Conservation (phyloP, 23 tunicate genomes). For the Ciona savignyi region DNA sequence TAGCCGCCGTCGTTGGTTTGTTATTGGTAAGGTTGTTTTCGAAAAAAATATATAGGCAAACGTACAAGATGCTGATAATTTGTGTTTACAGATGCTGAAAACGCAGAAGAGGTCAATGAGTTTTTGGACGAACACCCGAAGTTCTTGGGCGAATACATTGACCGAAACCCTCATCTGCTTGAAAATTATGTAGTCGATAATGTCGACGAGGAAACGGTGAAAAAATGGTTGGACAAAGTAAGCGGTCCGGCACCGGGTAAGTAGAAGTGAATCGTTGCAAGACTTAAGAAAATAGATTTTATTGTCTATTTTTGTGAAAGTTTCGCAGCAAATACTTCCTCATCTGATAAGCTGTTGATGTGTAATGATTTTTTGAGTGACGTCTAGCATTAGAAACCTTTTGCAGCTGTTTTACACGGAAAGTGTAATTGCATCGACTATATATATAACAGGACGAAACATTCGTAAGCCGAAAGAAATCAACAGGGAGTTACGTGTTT, state of each 20-base stretch:
- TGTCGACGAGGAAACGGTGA: constrained; percentile 55
- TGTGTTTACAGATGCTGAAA: constrained; percentile 6
- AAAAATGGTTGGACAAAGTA: constrained; percentile 48
- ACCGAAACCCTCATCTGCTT: constrained; percentile 52
- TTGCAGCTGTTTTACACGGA: too few species aligned
- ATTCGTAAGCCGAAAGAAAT: too few species aligned
- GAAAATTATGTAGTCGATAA: constrained; percentile 50
- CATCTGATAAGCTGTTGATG: too few species aligned
- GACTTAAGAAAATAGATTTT: neutral
- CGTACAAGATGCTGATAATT: neutral
- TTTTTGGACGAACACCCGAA: constrained; percentile 44
- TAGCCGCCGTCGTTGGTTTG: neutral
- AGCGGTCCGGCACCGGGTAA: constrained; percentile 33
- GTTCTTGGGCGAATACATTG: constrained; percentile 52
- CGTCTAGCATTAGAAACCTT: too few species aligned
- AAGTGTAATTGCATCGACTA: too few species aligned
- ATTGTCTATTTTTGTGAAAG: neutral
- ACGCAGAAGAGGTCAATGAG: constrained; percentile 35
- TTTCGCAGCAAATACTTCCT: too few species aligned
- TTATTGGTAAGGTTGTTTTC: neutral
- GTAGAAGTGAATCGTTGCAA: too few species aligned
- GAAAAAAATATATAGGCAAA: neutral
- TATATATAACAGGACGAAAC: too few species aligned
- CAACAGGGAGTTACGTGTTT: too few species aligned
- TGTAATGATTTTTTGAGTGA: neutral